Conservation (phyloP, 2,797 vertebrate species). For the Brachyrhaphis roseni region DNA sequence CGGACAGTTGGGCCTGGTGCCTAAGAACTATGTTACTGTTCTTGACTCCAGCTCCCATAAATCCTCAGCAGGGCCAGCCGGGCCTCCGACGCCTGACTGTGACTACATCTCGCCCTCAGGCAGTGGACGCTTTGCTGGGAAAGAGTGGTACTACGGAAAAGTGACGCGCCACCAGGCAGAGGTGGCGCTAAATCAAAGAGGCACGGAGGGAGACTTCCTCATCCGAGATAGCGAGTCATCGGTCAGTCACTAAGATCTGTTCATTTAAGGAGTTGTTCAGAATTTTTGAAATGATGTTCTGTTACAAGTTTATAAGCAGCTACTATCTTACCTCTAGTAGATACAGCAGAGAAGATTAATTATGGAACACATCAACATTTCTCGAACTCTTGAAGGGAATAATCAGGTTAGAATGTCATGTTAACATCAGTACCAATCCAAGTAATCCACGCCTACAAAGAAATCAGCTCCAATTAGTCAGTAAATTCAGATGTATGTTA, state of each 20-base stretch:
- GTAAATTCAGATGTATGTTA: neutral
- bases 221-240: slow-evolving; percentile 94
- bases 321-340: neutral
- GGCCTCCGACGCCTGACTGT: slow-evolving; percentile 89
- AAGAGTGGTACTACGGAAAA: slow-evolving; percentile 93
- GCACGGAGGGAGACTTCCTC: slow-evolving; percentile 90
- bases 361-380: neutral
- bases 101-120: slow-evolving; percentile 89
- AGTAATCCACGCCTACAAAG: neutral
- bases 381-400: neutral
- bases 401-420: neutral
- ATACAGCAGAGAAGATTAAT: neutral
- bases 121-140: slow-evolving; percentile 88
- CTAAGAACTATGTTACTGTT: slow-evolving; percentile 93
- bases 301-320: neutral
- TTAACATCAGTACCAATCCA: neutral
- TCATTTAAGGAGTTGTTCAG: neutral
- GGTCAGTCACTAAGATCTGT: slow-evolving; percentile 76
- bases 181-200: slow-evolving; percentile 91
- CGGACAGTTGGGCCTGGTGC: slow-evolving; percentile 89
- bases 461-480: neutral
- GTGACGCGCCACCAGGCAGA: slow-evolving; percentile 93
- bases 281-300: neutral
- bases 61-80: slow-evolving; percentile 76
- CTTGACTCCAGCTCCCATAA: slow-evolving; percentile 83